Evolutionary conservation across 2,113 vertebrate genomes (phyloP).

Genomic region (Brachypteracias leptosomus): DNA sequence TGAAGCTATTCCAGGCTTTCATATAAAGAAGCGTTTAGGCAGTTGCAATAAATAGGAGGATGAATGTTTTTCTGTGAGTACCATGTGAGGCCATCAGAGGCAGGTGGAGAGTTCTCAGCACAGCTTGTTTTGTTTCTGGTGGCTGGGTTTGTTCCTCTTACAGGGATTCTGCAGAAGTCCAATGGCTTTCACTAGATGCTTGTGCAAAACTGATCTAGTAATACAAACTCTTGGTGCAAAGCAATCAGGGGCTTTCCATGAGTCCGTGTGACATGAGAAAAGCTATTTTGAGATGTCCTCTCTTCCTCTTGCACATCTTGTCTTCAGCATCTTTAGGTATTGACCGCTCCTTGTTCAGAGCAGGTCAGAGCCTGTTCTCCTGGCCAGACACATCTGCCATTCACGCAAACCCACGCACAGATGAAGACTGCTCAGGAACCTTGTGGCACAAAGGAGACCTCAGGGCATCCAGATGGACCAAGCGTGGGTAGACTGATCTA

Average conservation of each 20-base stretch:
- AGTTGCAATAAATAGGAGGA: neutral
- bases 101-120: neutral
- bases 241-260: slow-evolving; percentile 15
- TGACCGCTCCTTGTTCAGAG: neutral
- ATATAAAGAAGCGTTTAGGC: neutral
- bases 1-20: slow-evolving; percentile 21
- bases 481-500: neutral
- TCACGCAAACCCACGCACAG: neutral
- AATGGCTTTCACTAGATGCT: neutral
- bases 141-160: slow-evolving; percentile 38
- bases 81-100: neutral
- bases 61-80: neutral
- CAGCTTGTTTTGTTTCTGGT: neutral
- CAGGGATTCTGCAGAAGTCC: slow-evolving; percentile 13
- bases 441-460: neutral
- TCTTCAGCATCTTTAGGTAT: neutral
- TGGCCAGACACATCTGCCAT: neutral
- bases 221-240: neutral
- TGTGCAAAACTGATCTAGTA: slow-evolving; percentile 1
- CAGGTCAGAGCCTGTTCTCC: neutral
- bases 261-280: neutral
- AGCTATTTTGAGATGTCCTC: neutral
- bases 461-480: neutral
- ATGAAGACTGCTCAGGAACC: neutral
- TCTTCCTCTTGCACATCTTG: slow-evolving; percentile 23